These are phyloP conservation scores for Dufourea novaeangliae DNA, from an alignment of 1,140 invertebrate species.

Conservation along the genomic window DNA sequence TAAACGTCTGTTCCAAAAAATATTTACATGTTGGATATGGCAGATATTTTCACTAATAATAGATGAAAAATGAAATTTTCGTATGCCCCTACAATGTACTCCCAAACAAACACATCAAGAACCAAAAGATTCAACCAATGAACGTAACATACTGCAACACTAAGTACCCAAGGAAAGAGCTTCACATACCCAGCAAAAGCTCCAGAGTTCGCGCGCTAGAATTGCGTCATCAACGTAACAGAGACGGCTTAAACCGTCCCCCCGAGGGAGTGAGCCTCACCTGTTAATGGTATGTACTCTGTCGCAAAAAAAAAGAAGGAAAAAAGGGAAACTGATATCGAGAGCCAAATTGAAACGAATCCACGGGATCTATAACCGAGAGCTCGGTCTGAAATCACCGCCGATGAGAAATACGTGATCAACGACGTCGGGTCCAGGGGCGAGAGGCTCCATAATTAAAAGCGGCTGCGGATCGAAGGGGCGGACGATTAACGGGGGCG, in stretches of 20 bases:
- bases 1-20: no score
- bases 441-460: conserved; percentile 40
- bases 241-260: background rate
- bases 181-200: background rate
- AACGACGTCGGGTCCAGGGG: background rate
- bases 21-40: no score
- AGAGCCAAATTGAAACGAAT: background rate
- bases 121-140: background rate
- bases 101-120: background rate
- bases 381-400: background rate
- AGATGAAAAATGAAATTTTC: no score
- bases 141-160: background rate
- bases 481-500: conserved; percentile 59
- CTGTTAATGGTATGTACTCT: background rate
- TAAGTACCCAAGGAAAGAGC: background rate
- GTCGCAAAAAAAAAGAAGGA: background rate
- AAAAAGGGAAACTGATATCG: background rate
- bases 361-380: background rate
- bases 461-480: conserved; percentile 38
- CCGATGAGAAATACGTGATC: background rate
- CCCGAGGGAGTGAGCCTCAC: background rate
- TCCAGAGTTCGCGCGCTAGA: background rate
- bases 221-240: background rate
- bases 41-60: no score
- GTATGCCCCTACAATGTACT: no score